A percentile compares a stretch with the other conserved stretches of the same genome.
Evolutionary conservation across 2,797 vertebrate species (phyloP).

Genomic region (Chiloscyllium punctatum): DNA sequence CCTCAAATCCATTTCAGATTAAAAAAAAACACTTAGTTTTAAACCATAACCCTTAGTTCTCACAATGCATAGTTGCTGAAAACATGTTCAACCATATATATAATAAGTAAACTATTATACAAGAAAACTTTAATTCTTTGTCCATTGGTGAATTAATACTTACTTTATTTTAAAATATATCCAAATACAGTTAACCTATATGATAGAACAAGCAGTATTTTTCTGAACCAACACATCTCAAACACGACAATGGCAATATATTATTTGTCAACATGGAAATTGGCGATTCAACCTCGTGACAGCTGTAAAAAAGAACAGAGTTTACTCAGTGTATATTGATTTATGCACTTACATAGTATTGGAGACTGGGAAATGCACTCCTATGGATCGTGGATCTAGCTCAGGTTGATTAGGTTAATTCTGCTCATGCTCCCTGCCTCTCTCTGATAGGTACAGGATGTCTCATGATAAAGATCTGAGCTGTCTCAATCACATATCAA

Average conservation of each 20-base stretch:
- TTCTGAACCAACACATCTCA: background rate
- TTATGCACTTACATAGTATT: background rate
- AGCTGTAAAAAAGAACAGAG: background rate
- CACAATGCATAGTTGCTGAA: background rate
- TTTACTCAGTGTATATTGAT: background rate
- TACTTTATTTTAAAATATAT: background rate
- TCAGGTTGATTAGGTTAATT: background rate
- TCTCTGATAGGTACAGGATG: background rate
- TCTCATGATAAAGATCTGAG: background rate
- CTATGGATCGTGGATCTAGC: background rate
- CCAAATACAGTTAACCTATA: background rate
- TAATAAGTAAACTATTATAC: background rate
- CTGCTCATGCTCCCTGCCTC: background rate
- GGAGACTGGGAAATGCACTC: background rate
- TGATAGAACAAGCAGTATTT: background rate
- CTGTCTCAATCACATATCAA: background rate
- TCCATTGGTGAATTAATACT: background rate
- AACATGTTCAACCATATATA: background rate
- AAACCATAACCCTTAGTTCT: no score
- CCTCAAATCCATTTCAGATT: no score
- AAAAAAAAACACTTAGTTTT: no score
- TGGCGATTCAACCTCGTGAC: background rate
- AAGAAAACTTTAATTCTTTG: background rate
- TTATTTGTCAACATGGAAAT: slow-evolving; percentile 2
- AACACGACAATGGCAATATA: background rate